Evolutionary conservation across 2,888 invertebrate species (phyloP), one percentile per base, ranked within the genome.

Genomic region (Cerastis rubricosa): DNA sequence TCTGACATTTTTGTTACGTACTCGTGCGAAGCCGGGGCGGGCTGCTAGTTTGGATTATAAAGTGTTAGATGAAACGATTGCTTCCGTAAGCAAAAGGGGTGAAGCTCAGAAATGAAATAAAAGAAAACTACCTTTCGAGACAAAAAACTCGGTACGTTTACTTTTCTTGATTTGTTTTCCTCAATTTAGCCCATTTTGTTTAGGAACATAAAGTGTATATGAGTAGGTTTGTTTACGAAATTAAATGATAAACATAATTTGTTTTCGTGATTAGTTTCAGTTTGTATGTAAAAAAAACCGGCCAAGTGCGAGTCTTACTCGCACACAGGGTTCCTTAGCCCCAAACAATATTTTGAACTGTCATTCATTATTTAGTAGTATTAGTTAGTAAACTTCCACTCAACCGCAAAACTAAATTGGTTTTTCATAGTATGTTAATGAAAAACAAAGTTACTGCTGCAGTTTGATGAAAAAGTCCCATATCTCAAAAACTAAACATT

Each of bases 161-260:
- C 64, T n/a, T 64, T 4, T 43, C 43, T 64, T 64, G n/a, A 43
- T 64, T 64, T 64, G 64, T 64, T 64, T 64, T 64, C 64, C 64
- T 43, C 64, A 64, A 64, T 64, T 64, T 43, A 8, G 43, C 14
- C n/a, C n/a, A 8, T 63, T 64, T 43, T 43, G 64, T n/a, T 45
- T 64, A 35, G 35, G 35, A 2, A 64, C 43, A 1, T 29, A 19
- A 11, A 17, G 8, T 29, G 9, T 19, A 17, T 3, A 19, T 11
- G 9, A 19, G 35, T 19, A 5, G 2, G 61, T 29, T 61, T 35
- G 61, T 61, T 61, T 19, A 35, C 29, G 9, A 59, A 59, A 19
- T 61, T 9, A 35, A 9, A 29, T 29, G 1, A 17, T 17, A n/a
- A n/a, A n/a, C n/a, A 7, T 59, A 1, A 8, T 59, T 29, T 4